Conservation (phyloP, 2,888 invertebrate genomes). For the Prosopocoilus inquinatus region DNA sequence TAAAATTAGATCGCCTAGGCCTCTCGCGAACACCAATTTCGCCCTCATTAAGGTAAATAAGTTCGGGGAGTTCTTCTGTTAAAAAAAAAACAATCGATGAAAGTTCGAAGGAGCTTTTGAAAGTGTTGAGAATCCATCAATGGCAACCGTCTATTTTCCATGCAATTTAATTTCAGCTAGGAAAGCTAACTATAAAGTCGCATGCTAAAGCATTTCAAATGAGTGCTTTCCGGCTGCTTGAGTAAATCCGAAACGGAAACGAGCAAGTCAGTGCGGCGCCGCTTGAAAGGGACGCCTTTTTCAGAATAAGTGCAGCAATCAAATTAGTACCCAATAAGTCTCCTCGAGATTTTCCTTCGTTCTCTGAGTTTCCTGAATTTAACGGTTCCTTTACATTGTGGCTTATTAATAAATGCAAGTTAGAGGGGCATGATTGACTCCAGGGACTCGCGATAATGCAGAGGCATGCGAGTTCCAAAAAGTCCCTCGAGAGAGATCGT, state of each 20-base stretch:
- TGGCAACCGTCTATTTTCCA: neutral
- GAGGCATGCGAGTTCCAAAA: constrained; percentile 35
- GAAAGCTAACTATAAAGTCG: too few relatives aligned
- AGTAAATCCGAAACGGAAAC: constrained; percentile 27
- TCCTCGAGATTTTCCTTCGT: constrained; percentile 22
- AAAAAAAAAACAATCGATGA: neutral
- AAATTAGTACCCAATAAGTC: constrained; percentile 40
- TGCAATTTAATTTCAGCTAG: too few relatives aligned
- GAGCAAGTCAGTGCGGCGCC: neutral
- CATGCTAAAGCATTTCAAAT: too few relatives aligned
- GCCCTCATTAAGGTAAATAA: too few relatives aligned
- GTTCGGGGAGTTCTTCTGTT: too few relatives aligned
- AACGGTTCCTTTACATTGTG: constrained; percentile 22
- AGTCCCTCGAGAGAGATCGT: constrained; percentile 36
- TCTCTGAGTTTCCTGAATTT: constrained; percentile 9
- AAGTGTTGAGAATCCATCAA: neutral
- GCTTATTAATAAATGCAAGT: constrained; percentile 21
- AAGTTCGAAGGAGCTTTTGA: too few relatives aligned
- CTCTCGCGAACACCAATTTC: too few relatives aligned
- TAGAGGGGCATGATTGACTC: constrained; percentile 29
- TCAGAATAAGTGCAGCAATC: constrained; percentile 38
- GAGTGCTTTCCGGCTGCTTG: constrained; percentile 16
- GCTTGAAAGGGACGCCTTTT: too few relatives aligned
- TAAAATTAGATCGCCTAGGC: too few relatives aligned
- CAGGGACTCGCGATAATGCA: constrained; percentile 37